A percentile compares a stretch with the other conserved stretches of the same genome.
phyloP scores from a whole-genome alignment of 2,797 vertebrate genomes.

The Melopsittacus undulatus region DNA sequence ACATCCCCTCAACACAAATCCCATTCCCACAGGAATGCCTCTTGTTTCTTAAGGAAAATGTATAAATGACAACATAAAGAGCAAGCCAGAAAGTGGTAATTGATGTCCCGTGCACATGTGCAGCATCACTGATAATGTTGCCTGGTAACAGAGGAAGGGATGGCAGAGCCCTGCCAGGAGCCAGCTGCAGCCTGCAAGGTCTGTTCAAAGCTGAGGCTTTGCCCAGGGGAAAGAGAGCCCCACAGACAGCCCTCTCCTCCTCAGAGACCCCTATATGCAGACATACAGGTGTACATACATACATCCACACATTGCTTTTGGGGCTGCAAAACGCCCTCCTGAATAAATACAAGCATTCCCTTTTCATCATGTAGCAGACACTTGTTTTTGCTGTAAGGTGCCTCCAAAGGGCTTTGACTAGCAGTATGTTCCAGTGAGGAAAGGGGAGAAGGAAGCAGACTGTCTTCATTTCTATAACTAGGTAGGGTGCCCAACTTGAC shows the following conservation, averaged over 20 bases:
- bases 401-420: conserved; percentile 19
- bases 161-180: conserved; percentile 15
- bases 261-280: not conserved
- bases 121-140: conserved; percentile 45
- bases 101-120: conserved; percentile 26
- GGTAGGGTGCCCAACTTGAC: conserved; percentile 30
- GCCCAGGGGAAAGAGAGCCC: not conserved
- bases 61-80: conserved; percentile 21
- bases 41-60: not conserved
- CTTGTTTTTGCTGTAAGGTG: conserved; percentile 13
- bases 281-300: not conserved
- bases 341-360: not conserved
- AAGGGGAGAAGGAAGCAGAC: conserved; percentile 10
- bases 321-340: not conserved
- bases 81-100: conserved; percentile 21
- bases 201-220: not conserved
- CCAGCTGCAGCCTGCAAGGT: not conserved
- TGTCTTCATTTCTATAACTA: conserved; percentile 39
- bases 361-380: conserved; percentile 5
- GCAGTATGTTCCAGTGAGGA: not conserved
- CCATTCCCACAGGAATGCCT: not conserved
- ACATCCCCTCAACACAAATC: not conserved
- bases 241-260: not conserved
- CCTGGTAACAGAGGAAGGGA: conserved; percentile 53
- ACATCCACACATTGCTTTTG: not conserved